phyloP scores from a whole-genome alignment of 2,888 invertebrate species.

The Mechanitis mazaeus region DNA sequence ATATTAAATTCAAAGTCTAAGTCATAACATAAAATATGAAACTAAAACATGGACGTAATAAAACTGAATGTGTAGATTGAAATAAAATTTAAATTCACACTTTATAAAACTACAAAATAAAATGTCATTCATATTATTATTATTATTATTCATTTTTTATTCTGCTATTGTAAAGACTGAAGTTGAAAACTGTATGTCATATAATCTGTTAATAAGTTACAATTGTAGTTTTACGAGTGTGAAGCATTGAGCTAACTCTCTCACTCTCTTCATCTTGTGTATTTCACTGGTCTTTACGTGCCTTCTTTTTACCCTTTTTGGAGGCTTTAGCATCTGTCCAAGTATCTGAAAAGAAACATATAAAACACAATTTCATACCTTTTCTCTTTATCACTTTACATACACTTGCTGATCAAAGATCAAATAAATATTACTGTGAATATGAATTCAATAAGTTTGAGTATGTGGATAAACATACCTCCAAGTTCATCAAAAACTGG shows the following conservation, averaged over 20 bases:
- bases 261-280: slow-evolving; percentile 49
- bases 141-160: slow-evolving; percentile 23
- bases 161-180: slow-evolving; percentile 17
- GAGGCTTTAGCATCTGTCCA: slow-evolving; percentile 86
- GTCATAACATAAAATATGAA: slow-evolving; percentile 73
- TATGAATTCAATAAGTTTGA: no score
- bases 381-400: background rate
- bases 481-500: slow-evolving; percentile 68
- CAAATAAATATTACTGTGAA: background rate
- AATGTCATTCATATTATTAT: slow-evolving; percentile 22
- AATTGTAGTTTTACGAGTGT: slow-evolving; percentile 53
- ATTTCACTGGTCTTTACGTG: slow-evolving; percentile 82
- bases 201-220: slow-evolving; percentile 9
- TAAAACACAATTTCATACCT: slow-evolving; percentile 4
- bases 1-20: slow-evolving; percentile 70
- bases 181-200: slow-evolving; percentile 28
- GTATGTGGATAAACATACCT: slow-evolving; percentile 42
- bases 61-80: slow-evolving; percentile 66
- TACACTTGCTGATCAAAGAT: background rate
- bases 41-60: slow-evolving; percentile 74
- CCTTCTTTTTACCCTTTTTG: slow-evolving; percentile 87
- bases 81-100: slow-evolving; percentile 58
- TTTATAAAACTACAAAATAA: slow-evolving; percentile 61
- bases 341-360: slow-evolving; percentile 70
- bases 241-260: slow-evolving; percentile 64